These are phyloP conservation scores for Sebastes variabilis DNA, from an alignment of 2,797 vertebrate genomes.

Conservation along the genomic window DNA sequence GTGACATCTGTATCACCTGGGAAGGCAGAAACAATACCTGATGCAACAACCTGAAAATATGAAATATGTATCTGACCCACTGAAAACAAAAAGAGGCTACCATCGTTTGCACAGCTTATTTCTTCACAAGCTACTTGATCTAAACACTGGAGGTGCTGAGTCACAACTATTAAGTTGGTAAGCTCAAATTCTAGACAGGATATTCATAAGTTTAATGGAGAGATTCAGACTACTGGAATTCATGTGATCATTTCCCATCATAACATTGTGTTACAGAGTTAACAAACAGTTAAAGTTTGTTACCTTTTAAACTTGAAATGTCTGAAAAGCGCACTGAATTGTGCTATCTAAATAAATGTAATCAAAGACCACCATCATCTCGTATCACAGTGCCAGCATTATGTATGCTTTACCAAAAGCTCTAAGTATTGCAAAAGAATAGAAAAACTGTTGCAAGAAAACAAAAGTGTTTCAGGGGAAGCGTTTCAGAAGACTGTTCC, in stretches of 20 bases:
- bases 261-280: neutral
- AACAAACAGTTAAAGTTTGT: neutral
- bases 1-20: too few relatives aligned
- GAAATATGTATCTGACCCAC: neutral
- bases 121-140: neutral
- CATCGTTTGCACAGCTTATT: neutral
- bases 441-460: neutral
- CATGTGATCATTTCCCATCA: too few relatives aligned
- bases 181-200: too few relatives aligned
- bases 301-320: neutral
- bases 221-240: too few relatives aligned
- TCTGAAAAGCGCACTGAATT: neutral
- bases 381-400: neutral
- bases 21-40: too few relatives aligned
- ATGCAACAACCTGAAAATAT: too few relatives aligned
- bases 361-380: constrained; percentile 8
- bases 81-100: neutral
- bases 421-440: neutral
- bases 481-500: neutral
- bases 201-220: too few relatives aligned
- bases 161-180: neutral
- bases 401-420: neutral
- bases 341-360: neutral
- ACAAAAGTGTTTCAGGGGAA: neutral
- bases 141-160: rapidly evolving